Base-by-base conservation (phyloP, 2,113 vertebrate genomes). In the Melanostigma gelatinosum region DNA sequence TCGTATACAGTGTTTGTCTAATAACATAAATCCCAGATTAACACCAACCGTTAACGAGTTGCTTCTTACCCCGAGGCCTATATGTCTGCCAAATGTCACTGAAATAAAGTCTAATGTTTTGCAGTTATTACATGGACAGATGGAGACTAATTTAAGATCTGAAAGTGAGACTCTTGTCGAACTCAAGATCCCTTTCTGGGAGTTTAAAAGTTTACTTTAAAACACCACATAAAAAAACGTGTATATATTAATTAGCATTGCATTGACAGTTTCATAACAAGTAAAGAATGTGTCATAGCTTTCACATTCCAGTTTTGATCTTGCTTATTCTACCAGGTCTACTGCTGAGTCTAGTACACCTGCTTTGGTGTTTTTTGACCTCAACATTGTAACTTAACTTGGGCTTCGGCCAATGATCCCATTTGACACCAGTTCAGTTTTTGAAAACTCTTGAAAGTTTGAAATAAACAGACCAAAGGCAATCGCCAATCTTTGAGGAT, bases 71-170 rank as follows among this genome's bases (percentile, higher is more conserved):
- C 8, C 13, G 27, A 60, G 44, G 69, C 36, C 6, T 8, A 24
- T 24, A 60, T 18, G 24, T 62, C n/a, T 73, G 69, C 78, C 62
- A 73, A 32, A 69, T 74, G n/a, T 65, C 32, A 29, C 29, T 69
- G 40, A 73, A 79, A 60, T 52, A 42, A 44, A 70, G 3, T 27
- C n/a, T 50, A 69, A 42, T n/a, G 58, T 58, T 75, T 67, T 34
- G 6, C 24, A 60, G 54, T 70, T 78, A 20, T 63, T 54, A 27
- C 29, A 38, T 38, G 55, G 71, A 79, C 71, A 79, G 70, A 75
- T 66, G 58, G 79, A 62, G 65, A 61, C 75, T 86, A 79, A 68
- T 72, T 76, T 64, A 83, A 55, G 36, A 65, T 75, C 52, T 48
- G 52, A 27, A 44, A 54, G 11, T 32, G 12, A 13, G 6, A 27